Evolutionary conservation across 2,888 invertebrate genomes (phyloP).

Genomic region (Cistogaster globosa): DNA sequence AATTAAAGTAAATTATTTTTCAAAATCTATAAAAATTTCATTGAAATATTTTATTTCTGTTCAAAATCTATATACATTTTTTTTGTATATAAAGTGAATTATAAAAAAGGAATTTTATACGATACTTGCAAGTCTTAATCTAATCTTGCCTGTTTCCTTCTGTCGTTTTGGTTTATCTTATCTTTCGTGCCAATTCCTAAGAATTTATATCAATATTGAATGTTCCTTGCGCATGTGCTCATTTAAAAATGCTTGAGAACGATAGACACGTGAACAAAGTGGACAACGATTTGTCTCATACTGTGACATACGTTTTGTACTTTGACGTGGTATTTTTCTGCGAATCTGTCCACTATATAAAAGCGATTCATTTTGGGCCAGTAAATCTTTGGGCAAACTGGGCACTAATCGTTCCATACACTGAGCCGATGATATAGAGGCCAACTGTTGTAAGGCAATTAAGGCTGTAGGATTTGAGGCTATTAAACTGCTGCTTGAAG

Average conservation of each 20-base stretch:
- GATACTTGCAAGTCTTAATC: conserved; percentile 24
- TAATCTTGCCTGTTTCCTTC: conserved; percentile 57
- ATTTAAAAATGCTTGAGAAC: conserved; percentile 82
- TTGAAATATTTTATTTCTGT: background rate
- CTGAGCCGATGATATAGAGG: conserved; percentile 79
- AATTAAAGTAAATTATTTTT: conserved; percentile 2
- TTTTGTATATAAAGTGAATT: too few species aligned
- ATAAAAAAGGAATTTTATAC: background rate
- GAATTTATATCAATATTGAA: conserved; percentile 80
- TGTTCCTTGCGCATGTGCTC: conserved; percentile 83
- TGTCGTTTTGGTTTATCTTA: background rate
- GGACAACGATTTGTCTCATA: conserved; percentile 82
- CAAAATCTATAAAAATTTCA: background rate
- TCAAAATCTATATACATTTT: background rate
- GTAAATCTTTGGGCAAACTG: conserved; percentile 76
- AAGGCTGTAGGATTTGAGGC: conserved; percentile 76
- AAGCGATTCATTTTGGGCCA: conserved; percentile 76
- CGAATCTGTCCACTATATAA: conserved; percentile 72
- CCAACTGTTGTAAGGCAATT: conserved; percentile 81
- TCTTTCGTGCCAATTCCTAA: background rate
- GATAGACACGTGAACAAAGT: conserved; percentile 81
- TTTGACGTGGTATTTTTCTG: conserved; percentile 76
- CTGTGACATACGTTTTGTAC: conserved; percentile 76
- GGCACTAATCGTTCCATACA: conserved; percentile 78
- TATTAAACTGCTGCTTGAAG: conserved; percentile 11